A percentile compares a stretch with the other conserved stretches of the same genome.
These are phyloP conservation scores for Dryas iulia DNA, from an alignment of 1,140 invertebrate genomes.

Conservation along the genomic window DNA sequence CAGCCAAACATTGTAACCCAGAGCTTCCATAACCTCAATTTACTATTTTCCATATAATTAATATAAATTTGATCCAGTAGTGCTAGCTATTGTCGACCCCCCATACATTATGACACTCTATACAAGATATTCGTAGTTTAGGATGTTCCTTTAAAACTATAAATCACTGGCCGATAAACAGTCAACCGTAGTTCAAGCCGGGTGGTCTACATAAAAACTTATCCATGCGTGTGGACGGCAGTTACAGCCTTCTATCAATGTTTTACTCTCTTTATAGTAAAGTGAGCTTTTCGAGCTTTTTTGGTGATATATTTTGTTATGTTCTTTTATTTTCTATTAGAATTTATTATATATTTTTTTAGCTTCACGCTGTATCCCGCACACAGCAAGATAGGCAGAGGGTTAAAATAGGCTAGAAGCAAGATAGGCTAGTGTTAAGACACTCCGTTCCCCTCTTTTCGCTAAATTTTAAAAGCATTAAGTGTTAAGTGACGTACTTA, in stretches of 20 bases:
- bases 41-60: too few species aligned
- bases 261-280: conserved; percentile 18
- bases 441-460: too few species aligned
- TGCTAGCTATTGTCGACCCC: not conserved
- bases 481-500: too few species aligned
- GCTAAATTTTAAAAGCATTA: too few species aligned
- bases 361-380: too few species aligned
- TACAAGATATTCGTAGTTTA: not conserved
- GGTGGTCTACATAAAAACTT: conserved; percentile 12
- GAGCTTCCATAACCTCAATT: too few species aligned
- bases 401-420: too few species aligned
- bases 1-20: too few species aligned
- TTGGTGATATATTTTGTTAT: not conserved
- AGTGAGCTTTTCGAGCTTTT: not conserved
- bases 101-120: not conserved
- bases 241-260: conserved; percentile 8
- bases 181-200: not conserved
- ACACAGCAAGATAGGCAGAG: too few species aligned
- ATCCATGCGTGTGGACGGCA: conserved; percentile 4
- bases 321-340: not conserved
- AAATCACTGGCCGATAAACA: not conserved
- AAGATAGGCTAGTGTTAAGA: not conserved
- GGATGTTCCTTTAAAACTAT: not conserved
- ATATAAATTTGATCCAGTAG: too few species aligned
- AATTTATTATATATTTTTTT: not conserved